phyloP scores from a whole-genome alignment of 2,797 vertebrate genomes.

The Pseudotriccus pelzelni region DNA sequence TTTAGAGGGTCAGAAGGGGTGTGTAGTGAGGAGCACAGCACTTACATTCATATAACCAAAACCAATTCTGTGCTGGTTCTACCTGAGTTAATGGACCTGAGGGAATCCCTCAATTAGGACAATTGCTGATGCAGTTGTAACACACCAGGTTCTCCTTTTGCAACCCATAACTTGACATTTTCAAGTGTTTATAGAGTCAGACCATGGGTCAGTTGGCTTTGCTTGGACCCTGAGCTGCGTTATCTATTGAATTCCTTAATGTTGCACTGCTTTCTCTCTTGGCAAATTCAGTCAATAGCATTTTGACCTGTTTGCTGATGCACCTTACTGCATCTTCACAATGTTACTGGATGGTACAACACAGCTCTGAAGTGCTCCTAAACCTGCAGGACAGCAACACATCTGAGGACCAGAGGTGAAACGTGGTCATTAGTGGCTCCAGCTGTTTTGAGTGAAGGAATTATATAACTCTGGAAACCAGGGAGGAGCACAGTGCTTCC shows the following conservation, averaged over 20 bases:
- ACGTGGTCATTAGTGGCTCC: background rate
- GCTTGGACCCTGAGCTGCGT: background rate
- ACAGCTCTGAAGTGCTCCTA: background rate
- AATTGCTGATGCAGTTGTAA: background rate
- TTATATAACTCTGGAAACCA: background rate
- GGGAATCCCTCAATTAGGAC: background rate
- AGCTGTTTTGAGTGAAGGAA: background rate
- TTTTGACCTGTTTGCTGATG: background rate
- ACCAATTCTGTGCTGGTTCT: background rate
- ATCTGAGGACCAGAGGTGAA: background rate
- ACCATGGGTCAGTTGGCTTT: background rate
- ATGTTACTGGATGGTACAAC: background rate
- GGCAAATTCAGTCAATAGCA: background rate
- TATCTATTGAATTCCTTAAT: background rate
- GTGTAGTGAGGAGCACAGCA: background rate
- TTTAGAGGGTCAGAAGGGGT: background rate
- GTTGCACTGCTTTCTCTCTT: background rate
- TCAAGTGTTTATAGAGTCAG: background rate
- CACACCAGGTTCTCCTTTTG: background rate
- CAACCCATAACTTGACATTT: background rate
- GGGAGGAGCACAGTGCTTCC: background rate
- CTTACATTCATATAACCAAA: background rate
- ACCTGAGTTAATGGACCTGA: background rate
- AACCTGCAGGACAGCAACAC: background rate
- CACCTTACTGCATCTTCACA: background rate